These are phyloP conservation scores for Drosophila melanocephala DNA, from an alignment of 2,888 invertebrate species.

Conservation along the genomic window DNA sequence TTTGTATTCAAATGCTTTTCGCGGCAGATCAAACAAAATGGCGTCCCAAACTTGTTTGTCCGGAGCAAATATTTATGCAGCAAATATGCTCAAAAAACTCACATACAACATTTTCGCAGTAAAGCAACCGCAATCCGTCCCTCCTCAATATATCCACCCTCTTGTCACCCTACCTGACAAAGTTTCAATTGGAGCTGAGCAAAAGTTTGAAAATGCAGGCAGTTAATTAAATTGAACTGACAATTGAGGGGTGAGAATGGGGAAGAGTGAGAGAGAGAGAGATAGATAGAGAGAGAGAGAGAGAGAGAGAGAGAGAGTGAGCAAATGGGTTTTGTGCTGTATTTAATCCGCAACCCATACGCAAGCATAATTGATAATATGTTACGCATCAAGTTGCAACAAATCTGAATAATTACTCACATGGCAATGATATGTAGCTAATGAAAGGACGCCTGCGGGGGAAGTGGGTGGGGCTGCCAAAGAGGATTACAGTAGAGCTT, in stretches of 20 bases:
- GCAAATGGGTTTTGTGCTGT: neutral
- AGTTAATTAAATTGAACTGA: conserved; percentile 53
- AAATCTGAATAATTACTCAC: conserved; percentile 68
- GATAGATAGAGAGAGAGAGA: neutral
- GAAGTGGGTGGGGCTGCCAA: neutral
- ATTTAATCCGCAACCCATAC: neutral
- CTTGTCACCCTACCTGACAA: conserved; percentile 22
- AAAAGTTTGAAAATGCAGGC: conserved; percentile 35
- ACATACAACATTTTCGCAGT: neutral
- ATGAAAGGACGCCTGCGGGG: neutral
- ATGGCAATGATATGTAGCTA: conserved; percentile 46
- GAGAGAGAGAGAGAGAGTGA: too few species aligned
- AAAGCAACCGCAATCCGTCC: neutral
- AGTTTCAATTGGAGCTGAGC: conserved; percentile 22
- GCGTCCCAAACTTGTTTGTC: conserved; percentile 48
- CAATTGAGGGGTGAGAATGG: conserved; percentile 2
- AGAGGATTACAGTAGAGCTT: neutral
- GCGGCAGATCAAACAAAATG: conserved; percentile 59
- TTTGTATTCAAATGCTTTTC: conserved; percentile 56
- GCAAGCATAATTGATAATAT: conserved; percentile 34
- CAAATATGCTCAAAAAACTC: conserved; percentile 22
- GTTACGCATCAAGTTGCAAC: conserved; percentile 44
- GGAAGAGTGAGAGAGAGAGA: neutral
- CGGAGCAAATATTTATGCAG: conserved; percentile 49
- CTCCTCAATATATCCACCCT: neutral